Conservation (phyloP, 1,140 invertebrate species). For the Phocides pigmalion region DNA sequence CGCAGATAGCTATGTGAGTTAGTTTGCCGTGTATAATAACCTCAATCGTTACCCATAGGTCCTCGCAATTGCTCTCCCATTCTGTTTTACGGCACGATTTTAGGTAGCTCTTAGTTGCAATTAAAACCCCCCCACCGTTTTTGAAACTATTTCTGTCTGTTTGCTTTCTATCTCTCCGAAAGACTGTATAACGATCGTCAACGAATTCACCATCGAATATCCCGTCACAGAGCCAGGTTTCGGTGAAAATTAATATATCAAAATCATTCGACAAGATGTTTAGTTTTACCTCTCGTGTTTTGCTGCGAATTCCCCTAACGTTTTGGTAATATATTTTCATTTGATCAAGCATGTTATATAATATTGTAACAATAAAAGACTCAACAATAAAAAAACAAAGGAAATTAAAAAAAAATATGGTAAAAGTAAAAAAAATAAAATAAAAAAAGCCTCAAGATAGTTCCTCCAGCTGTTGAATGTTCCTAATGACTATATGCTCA, state of each 20-base stretch:
- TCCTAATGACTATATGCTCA: too few relatives aligned
- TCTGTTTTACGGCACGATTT: background rate
- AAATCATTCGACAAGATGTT: background rate
- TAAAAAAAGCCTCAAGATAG: background rate
- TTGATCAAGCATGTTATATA: background rate
- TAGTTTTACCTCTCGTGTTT: constrained; percentile 15
- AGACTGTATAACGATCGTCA: constrained; percentile 7
- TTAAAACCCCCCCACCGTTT: background rate
- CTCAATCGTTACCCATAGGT: constrained; percentile 6
- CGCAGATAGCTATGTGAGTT: background rate
- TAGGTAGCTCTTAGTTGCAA: background rate
- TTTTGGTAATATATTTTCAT: constrained; percentile 20
- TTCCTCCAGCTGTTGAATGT: too few relatives aligned
- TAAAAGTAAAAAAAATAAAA: background rate
- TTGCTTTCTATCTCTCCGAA: constrained; percentile 3
- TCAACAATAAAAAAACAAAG: background rate
- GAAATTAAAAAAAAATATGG: too few relatives aligned
- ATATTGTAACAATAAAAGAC: background rate
- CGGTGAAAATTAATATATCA: constrained; percentile 8
- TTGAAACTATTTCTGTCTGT: background rate
- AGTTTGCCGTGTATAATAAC: background rate
- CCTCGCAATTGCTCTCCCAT: constrained; percentile 12
- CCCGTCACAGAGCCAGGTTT: constrained; percentile 9
- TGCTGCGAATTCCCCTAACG: constrained; percentile 4
- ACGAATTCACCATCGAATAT: constrained; percentile 14